Percentiles rank a stretch among this genome's conserved stretches.
These are phyloP conservation scores for Brachypteracias leptosomus DNA, from an alignment of 2,113 vertebrate genomes.

Conservation along the genomic window DNA sequence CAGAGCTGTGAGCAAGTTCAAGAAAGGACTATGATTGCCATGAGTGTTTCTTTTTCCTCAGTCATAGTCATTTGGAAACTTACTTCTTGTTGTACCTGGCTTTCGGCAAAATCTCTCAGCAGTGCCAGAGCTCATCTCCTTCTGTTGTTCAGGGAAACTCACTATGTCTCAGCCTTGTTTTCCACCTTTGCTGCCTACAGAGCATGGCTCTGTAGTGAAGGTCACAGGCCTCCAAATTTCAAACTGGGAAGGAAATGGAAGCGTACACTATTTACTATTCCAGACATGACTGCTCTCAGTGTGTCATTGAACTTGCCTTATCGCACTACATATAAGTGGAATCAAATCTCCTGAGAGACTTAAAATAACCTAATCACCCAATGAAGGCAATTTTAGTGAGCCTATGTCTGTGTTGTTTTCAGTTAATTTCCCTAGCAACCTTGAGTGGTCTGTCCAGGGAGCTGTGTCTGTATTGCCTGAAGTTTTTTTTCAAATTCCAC, in stretches of 20 bases:
- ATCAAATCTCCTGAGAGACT: neutral
- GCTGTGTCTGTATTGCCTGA: neutral
- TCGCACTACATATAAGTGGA: rapidly evolving
- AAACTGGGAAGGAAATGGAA: neutral
- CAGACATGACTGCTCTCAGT: neutral
- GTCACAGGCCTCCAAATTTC: neutral
- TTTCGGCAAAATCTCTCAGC: neutral
- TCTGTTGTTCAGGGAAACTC: neutral
- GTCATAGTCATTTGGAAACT: neutral
- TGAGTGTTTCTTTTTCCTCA: neutral
- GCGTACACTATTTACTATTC: neutral
- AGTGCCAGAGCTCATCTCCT: neutral
- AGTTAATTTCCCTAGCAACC: neutral
- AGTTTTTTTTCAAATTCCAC: neutral
- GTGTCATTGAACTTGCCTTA: neutral
- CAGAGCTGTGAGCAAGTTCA: neutral
- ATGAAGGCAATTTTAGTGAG: neutral
- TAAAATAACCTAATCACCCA: neutral
- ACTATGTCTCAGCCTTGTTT: neutral
- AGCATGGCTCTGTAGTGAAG: neutral
- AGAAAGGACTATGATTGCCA: neutral
- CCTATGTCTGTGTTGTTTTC: neutral
- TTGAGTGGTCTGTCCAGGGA: neutral
- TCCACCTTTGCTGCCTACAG: neutral
- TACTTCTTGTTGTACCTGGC: neutral